These are phyloP conservation scores for Pteronura brasiliensis DNA, from an alignment of 2,113 vertebrate species.

Conservation along the genomic window DNA sequence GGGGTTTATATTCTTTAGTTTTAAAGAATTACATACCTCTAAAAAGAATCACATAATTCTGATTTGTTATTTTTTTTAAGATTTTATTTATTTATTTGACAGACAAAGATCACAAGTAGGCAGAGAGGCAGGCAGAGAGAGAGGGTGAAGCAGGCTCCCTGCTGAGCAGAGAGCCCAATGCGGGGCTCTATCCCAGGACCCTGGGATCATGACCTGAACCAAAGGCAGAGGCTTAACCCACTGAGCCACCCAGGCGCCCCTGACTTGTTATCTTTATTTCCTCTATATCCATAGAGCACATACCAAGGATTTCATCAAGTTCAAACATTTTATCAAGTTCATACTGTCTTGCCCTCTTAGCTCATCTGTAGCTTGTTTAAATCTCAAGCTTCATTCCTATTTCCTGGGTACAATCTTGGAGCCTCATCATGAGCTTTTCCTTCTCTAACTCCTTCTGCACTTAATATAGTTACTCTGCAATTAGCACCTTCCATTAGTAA, in stretches of 20 bases:
- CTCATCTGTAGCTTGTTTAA: background rate
- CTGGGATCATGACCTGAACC: too few species aligned
- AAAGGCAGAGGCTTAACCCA: too few species aligned
- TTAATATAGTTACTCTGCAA: background rate
- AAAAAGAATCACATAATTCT: background rate
- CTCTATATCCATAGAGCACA: background rate
- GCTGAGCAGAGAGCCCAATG: too few species aligned
- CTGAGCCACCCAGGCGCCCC: background rate
- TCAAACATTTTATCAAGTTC: background rate
- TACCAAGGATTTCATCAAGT: background rate
- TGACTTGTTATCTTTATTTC: conserved; percentile 26
- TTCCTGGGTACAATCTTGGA: background rate
- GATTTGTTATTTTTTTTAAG: background rate
- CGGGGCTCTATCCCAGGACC: too few species aligned
- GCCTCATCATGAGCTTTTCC: background rate
- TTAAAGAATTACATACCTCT: background rate
- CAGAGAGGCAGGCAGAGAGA: too few species aligned
- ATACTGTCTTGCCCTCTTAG: background rate
- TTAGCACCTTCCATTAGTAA: background rate
- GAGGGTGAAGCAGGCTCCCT: too few species aligned
- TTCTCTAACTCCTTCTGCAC: background rate
- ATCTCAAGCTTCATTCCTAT: background rate
- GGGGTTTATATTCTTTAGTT: background rate
- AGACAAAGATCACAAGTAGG: too few species aligned
- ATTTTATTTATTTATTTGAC: too few species aligned